These are phyloP conservation scores for Scolopax mira DNA, from an alignment of 2,113 vertebrate species.

Conservation along the genomic window DNA sequence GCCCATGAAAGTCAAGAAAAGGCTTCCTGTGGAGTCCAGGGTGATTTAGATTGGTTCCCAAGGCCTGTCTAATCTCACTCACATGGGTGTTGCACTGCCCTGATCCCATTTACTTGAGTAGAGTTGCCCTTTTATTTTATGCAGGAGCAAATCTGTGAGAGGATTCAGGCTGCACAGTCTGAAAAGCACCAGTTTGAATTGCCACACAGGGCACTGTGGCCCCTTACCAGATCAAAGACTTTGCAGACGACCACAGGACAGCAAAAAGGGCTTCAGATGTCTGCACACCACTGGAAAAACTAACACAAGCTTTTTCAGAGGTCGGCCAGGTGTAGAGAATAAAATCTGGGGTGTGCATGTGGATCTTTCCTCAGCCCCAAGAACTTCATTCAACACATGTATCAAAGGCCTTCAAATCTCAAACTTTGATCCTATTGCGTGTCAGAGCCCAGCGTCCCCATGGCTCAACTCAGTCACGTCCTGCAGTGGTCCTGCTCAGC, in stretches of 20 bases:
- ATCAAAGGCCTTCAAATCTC: neutral
- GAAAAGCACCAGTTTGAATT: neutral
- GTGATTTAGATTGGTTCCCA: neutral
- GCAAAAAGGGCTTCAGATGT: constrained; percentile 3
- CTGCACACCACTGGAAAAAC: constrained; percentile 2
- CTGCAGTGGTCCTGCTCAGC: neutral
- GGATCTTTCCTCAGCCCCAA: neutral
- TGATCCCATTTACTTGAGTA: neutral
- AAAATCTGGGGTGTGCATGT: neutral
- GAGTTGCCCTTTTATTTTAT: neutral
- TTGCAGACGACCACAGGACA: neutral
- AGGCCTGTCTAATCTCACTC: neutral
- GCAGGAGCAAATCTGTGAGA: neutral
- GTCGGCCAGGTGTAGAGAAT: neutral
- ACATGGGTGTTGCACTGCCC: neutral
- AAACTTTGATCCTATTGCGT: neutral
- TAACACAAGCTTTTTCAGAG: neutral
- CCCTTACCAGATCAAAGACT: neutral
- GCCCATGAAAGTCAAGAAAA: neutral
- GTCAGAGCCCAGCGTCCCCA: neutral
- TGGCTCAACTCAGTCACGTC: neutral
- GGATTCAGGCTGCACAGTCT: neutral
- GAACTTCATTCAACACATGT: neutral
- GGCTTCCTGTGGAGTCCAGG: neutral
- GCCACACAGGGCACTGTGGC: neutral